A percentile compares a stretch with the other conserved stretches of the same genome.
Evolutionary conservation across 1,140 invertebrate genomes (phyloP).

Genomic region (Vollenhovia emeryi): DNA sequence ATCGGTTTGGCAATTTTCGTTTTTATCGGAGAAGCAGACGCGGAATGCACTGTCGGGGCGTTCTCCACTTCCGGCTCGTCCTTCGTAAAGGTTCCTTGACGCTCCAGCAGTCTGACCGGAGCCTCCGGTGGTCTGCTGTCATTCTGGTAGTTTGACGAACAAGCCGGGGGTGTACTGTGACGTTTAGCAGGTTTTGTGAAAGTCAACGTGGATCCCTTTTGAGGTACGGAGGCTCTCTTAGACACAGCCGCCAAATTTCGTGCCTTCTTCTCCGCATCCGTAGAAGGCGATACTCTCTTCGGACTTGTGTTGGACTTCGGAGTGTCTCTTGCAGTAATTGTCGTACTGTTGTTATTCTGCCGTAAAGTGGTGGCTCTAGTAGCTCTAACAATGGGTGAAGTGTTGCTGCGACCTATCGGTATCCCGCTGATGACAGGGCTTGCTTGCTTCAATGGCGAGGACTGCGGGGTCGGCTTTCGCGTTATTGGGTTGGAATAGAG

Average conservation of each 20-base stretch:
- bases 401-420: slow-evolving; percentile 81
- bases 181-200: slow-evolving; percentile 76
- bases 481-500: slow-evolving; percentile 86
- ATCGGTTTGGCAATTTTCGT: slow-evolving; percentile 80
- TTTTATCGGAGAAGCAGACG: slow-evolving; percentile 76
- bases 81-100: slow-evolving; percentile 96
- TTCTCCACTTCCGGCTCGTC: slow-evolving; percentile 88
- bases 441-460: slow-evolving; percentile 79
- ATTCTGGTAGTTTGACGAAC: slow-evolving; percentile 56
- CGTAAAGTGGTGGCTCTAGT: slow-evolving; percentile 80
- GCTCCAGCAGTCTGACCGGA: slow-evolving; percentile 86
- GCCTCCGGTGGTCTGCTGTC: slow-evolving; percentile 55
- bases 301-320: slow-evolving; percentile 71
- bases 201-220: slow-evolving; percentile 73
- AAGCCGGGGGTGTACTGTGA: slow-evolving; percentile 76
- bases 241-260: slow-evolving; percentile 27
- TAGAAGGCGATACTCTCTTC: slow-evolving; percentile 57
- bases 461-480: slow-evolving; percentile 78
- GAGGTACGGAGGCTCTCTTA: slow-evolving; percentile 78
- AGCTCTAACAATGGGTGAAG: slow-evolving; percentile 80
- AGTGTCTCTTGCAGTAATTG: slow-evolving; percentile 28
- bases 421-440: slow-evolving; percentile 74
- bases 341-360: slow-evolving; percentile 77
- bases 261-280: slow-evolving; percentile 49
- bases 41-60: slow-evolving; percentile 78